phyloP scores from a whole-genome alignment of 2,888 invertebrate species.

The Netelia virgata region DNA sequence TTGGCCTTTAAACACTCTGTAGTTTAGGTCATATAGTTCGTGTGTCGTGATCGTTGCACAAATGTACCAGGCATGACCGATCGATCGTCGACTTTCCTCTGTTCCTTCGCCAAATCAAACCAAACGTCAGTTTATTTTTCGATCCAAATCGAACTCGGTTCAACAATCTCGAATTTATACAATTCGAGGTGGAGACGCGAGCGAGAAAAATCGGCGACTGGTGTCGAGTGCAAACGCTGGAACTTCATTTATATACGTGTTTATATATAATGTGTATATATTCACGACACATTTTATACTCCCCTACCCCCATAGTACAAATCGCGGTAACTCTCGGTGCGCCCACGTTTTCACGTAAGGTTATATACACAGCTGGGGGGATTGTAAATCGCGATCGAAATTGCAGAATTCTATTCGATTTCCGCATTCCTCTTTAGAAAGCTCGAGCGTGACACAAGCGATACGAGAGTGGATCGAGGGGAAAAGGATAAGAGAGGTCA shows the following conservation, averaged over 20 bases:
- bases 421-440: constrained; percentile 29
- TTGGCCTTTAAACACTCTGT: too few relatives aligned
- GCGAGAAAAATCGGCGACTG: constrained; percentile 38
- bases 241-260: background rate
- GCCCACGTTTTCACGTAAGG: background rate
- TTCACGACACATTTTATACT: constrained; percentile 32
- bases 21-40: too few relatives aligned
- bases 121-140: constrained; percentile 17
- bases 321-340: background rate
- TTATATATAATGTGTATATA: constrained; percentile 42
- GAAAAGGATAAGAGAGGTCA: constrained; percentile 34
- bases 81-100: too few relatives aligned
- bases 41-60: too few relatives aligned
- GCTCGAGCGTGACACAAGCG: constrained; percentile 42
- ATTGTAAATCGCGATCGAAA: constrained; percentile 57
- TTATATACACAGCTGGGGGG: background rate
- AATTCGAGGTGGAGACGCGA: constrained; percentile 13
- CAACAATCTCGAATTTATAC: constrained; percentile 23
- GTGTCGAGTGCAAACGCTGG: constrained; percentile 23
- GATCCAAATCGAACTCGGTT: constrained; percentile 19
- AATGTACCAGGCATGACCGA: too few relatives aligned
- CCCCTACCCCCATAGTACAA: background rate
- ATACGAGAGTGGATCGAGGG: constrained; percentile 18
- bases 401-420: constrained; percentile 59
- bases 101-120: constrained; percentile 5